These are phyloP conservation scores for Ariopsis seemanni DNA, from an alignment of 2,113 vertebrate genomes.

Conservation along the genomic window DNA sequence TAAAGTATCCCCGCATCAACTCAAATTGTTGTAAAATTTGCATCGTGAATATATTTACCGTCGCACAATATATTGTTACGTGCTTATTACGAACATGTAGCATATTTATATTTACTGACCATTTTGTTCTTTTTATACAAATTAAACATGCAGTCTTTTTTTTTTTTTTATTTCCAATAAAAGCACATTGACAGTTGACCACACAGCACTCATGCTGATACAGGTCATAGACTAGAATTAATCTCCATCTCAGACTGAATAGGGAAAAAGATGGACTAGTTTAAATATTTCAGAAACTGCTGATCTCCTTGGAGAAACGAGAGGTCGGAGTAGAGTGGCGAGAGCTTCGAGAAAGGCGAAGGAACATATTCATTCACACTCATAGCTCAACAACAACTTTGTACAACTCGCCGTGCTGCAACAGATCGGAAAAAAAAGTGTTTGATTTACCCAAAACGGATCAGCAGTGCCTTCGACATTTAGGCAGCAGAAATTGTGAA, in stretches of 20 bases:
- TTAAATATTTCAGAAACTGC: neutral
- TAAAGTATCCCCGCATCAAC: too few species aligned
- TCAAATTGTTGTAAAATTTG: too few species aligned
- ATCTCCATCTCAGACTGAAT: neutral
- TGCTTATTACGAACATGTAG: neutral
- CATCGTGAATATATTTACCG: too few species aligned
- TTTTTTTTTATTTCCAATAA: neutral
- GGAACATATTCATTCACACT: neutral
- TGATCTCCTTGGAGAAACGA: neutral
- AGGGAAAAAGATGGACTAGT: neutral
- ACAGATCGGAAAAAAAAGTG: neutral
- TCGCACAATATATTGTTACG: too few species aligned
- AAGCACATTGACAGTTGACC: neutral
- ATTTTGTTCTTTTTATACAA: neutral
- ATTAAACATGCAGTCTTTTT: neutral
- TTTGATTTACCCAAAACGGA: neutral
- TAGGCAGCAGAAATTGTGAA: neutral
- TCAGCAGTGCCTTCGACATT: neutral
- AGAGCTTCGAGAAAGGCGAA: neutral
- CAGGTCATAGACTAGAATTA: neutral
- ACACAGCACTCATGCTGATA: neutral
- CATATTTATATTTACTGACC: neutral
- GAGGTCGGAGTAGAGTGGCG: neutral
- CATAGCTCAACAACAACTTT: neutral
- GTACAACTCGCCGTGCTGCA: neutral